phyloP scores from a whole-genome alignment of 2,113 vertebrate species.

The Gadus macrocephalus region DNA sequence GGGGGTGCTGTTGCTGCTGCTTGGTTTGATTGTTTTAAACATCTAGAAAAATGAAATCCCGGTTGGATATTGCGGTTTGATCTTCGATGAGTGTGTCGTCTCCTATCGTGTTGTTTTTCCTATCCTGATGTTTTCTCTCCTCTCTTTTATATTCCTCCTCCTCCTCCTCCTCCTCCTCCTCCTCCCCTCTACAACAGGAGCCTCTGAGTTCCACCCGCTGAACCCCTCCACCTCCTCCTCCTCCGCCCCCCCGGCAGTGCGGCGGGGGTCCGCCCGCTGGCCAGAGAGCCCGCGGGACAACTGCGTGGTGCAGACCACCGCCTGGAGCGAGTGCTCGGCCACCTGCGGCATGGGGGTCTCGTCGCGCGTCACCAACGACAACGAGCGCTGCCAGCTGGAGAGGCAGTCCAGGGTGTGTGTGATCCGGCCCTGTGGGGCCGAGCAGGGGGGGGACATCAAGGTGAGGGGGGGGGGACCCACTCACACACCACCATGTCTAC shows the following conservation, averaged over 20 bases:
- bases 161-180: too few species aligned
- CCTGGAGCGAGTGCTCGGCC: constrained; percentile 74
- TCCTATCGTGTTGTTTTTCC: too few species aligned
- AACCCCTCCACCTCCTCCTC: constrained; percentile 10
- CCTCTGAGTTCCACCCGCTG: not conserved
- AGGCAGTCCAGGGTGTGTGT: constrained; percentile 75
- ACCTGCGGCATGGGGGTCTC: constrained; percentile 78
- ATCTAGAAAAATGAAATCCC: too few species aligned
- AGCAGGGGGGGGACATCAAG: constrained; percentile 63
- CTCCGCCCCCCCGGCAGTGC: constrained; percentile 49
- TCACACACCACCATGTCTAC: too few species aligned
- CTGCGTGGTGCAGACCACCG: constrained; percentile 75
- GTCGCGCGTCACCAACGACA: constrained; percentile 70
- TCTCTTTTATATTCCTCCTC: too few species aligned
- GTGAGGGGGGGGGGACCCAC: constrained; percentile 35
- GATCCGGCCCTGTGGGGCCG: constrained; percentile 65
- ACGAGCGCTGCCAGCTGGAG: constrained; percentile 71
- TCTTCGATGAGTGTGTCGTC: too few species aligned
- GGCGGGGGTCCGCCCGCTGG: constrained; percentile 35
- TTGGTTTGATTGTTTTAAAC: too few species aligned
- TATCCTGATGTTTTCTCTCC: too few species aligned
- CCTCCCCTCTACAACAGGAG: not conserved
- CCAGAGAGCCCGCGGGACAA: constrained; percentile 69
- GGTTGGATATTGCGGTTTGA: too few species aligned
- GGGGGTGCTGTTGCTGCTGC: too few species aligned